phyloP scores from a whole-genome alignment of 2,113 vertebrate genomes.

The Nymphicus hollandicus region DNA sequence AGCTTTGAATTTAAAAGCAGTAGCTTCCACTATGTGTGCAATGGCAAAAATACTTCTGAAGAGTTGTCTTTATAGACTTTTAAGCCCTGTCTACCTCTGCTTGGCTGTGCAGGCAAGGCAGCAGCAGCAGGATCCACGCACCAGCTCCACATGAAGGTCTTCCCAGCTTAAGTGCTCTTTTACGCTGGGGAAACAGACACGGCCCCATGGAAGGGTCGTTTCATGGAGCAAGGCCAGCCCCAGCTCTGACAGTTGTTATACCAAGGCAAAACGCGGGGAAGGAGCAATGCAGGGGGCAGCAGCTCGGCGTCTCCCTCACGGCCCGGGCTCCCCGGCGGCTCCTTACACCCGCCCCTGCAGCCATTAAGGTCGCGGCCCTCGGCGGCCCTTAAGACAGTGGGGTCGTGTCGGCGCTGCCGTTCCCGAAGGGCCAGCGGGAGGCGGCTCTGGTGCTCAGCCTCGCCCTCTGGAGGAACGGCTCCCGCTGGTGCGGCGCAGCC shows the following conservation, averaged over 20 bases:
- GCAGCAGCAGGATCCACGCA: accelerated
- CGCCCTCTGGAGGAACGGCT: neutral
- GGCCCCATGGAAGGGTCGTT: accelerated
- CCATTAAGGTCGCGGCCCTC: too few species aligned
- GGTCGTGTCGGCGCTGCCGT: accelerated
- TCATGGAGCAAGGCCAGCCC: neutral
- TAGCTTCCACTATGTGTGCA: neutral
- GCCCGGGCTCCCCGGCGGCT: neutral
- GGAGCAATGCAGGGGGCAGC: neutral
- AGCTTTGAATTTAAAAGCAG: neutral
- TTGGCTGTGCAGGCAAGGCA: neutral
- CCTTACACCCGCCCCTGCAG: accelerated
- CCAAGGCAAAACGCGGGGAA: accelerated
- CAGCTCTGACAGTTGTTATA: accelerated
- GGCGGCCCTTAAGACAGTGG: accelerated
- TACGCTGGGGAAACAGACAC: neutral
- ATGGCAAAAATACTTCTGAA: neutral
- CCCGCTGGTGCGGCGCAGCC: accelerated
- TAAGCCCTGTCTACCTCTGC: neutral
- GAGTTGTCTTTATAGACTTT: neutral
- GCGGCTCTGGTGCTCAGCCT: neutral
- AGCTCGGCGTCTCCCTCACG: neutral
- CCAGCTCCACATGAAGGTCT: neutral
- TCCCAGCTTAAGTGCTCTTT: too few species aligned
- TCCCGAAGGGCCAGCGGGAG: too few species aligned